These are phyloP conservation scores for Microvelia longipes DNA, from an alignment of 1,140 invertebrate genomes.

Conservation along the genomic window DNA sequence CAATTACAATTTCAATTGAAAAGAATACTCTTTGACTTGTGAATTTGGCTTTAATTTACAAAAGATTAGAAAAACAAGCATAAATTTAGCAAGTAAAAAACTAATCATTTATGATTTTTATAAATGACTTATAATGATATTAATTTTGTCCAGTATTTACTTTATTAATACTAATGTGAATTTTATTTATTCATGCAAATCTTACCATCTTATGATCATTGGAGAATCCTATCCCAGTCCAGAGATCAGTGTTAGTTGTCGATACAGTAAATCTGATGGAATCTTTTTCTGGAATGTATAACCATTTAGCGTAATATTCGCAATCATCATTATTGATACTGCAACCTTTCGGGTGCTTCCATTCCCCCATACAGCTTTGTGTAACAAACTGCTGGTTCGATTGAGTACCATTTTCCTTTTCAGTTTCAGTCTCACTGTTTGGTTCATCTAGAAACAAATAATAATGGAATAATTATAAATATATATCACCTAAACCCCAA, in stretches of 20 bases:
- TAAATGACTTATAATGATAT: too few relatives aligned
- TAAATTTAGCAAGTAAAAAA: too few relatives aligned
- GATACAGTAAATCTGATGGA: conserved; percentile 73
- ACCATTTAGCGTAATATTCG: conserved; percentile 73
- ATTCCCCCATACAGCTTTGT: conserved; percentile 49
- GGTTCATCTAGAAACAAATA: background rate
- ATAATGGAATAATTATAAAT: background rate
- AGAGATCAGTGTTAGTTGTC: conserved; percentile 61
- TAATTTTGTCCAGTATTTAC: too few relatives aligned
- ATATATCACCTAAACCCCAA: too few relatives aligned
- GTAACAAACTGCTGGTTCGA: background rate
- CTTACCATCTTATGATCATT: conserved; percentile 68
- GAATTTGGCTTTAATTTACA: too few relatives aligned
- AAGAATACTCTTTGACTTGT: too few relatives aligned
- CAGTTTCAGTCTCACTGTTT: background rate
- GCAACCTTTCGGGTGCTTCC: conserved; percentile 59
- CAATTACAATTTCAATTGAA: too few relatives aligned
- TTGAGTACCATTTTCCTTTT: background rate
- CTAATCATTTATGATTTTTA: too few relatives aligned
- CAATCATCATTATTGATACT: conserved; percentile 50
- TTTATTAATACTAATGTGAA: too few relatives aligned
- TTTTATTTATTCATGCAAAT: too few relatives aligned
- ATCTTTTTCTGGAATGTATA: conserved; percentile 57
- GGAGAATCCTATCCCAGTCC: conserved; percentile 91
- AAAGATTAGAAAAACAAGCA: too few relatives aligned